phyloP scores from a whole-genome alignment of 2,113 vertebrate species.

The Tragelaphus buxtoni region DNA sequence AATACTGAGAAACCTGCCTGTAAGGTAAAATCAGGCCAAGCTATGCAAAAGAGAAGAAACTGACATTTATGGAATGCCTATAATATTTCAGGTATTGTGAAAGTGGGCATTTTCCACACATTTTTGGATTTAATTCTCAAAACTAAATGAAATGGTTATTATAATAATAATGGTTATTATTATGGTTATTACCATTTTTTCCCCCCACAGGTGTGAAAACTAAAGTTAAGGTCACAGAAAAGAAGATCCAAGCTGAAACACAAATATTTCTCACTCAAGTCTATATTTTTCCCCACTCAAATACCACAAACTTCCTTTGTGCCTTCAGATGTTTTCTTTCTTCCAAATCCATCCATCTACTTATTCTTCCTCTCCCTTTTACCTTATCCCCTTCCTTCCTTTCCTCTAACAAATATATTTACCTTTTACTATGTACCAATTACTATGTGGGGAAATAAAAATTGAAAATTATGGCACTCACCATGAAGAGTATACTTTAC shows the following conservation, averaged over 20 bases:
- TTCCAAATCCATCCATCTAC: neutral
- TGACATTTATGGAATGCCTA: neutral
- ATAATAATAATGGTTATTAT: too few relatives aligned
- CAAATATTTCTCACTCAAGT: neutral
- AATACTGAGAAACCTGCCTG: constrained; percentile 25
- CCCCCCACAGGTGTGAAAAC: neutral
- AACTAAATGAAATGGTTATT: neutral
- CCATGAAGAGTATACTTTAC: neutral
- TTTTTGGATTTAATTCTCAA: constrained; percentile 25
- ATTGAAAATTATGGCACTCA: neutral
- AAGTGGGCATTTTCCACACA: neutral
- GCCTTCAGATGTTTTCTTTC: neutral
- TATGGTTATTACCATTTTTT: neutral
- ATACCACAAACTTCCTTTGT: neutral
- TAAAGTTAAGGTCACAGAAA: neutral
- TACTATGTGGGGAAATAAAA: neutral
- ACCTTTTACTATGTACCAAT: neutral
- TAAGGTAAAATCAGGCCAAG: constrained; percentile 48
- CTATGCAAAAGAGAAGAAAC: neutral
- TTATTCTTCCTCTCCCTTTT: neutral
- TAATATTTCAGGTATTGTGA: constrained; percentile 16
- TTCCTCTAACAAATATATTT: neutral
- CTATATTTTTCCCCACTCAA: neutral
- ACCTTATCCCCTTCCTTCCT: neutral
- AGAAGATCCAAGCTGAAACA: neutral